Conservation (phyloP, 2,113 vertebrate species). For the Turnix velox region DNA sequence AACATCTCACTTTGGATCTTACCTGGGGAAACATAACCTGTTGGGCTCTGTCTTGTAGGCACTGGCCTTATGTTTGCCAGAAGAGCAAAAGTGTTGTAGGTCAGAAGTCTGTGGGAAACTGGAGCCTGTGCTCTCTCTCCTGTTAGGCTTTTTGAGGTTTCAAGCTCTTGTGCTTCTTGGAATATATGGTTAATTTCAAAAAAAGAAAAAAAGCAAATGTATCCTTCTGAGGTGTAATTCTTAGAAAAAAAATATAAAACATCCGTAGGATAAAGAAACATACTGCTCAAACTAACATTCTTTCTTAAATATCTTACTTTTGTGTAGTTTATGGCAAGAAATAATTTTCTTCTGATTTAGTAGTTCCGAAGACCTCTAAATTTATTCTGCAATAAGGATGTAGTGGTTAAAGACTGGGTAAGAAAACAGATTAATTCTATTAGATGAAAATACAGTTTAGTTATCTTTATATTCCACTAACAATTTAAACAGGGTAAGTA, state of each 20-base stretch:
- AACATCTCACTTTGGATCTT: neutral
- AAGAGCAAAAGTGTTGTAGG: neutral
- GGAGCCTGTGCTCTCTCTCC: neutral
- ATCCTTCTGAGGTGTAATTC: neutral
- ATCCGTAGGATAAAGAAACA: neutral
- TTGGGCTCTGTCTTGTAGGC: fast-evolving
- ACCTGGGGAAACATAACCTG: neutral
- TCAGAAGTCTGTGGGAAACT: neutral
- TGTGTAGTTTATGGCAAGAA: neutral
- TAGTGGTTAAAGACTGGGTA: neutral
- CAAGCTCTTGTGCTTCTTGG: neutral
- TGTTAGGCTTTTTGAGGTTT: neutral
- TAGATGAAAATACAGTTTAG: neutral
- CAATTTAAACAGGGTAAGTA: neutral
- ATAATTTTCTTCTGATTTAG: neutral
- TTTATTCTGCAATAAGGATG: neutral
- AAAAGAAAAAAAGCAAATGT: neutral
- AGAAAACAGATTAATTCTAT: neutral
- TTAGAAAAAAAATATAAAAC: neutral
- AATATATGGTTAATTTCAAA: neutral
- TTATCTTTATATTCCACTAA: neutral
- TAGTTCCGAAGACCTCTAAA: neutral
- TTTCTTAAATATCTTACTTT: neutral
- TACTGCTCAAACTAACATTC: neutral
- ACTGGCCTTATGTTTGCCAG: fast-evolving